Evolutionary conservation across 2,888 invertebrate genomes (phyloP).

Genomic region (Torymus aiolomorphi): DNA sequence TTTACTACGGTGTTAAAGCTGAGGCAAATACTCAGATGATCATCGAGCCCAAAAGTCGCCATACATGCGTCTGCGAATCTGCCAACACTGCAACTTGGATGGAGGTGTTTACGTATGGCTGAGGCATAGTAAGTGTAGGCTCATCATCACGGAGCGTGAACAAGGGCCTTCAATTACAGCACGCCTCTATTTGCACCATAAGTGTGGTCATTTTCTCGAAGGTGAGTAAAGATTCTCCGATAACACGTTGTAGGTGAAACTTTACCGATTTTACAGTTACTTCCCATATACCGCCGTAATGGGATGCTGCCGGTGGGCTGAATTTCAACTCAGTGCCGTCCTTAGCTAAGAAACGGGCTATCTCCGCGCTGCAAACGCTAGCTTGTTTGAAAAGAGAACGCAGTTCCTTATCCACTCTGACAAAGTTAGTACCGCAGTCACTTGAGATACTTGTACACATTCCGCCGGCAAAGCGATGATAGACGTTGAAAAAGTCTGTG

Average conservation of each 20-base stretch:
- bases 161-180: conserved; percentile 64
- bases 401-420: conserved; percentile 31
- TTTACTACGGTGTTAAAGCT: no score
- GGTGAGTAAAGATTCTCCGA: conserved; percentile 60
- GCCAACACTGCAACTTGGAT: no score
- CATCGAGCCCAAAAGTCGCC: no score
- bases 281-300: conserved; percentile 67
- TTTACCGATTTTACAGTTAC: conserved; percentile 64
- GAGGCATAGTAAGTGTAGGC: no score
- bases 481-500: conserved; percentile 59
- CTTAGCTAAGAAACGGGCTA: conserved; percentile 21
- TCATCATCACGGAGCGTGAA: no score
- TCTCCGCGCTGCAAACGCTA: not conserved
- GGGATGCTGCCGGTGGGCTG: conserved; percentile 63
- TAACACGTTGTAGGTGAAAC: conserved; percentile 62
- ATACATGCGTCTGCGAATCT: no score
- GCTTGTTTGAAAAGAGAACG: not conserved
- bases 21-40: no score
- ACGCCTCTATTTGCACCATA: conserved; percentile 63
- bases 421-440: conserved; percentile 43
- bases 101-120: no score
- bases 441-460: conserved; percentile 23
- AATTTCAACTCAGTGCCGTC: conserved; percentile 64
- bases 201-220: conserved; percentile 65
- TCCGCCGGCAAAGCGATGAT: conserved; percentile 43